Base-by-base conservation (phyloP, 2,797 vertebrate species). In the Tauraco hartlaubi region DNA sequence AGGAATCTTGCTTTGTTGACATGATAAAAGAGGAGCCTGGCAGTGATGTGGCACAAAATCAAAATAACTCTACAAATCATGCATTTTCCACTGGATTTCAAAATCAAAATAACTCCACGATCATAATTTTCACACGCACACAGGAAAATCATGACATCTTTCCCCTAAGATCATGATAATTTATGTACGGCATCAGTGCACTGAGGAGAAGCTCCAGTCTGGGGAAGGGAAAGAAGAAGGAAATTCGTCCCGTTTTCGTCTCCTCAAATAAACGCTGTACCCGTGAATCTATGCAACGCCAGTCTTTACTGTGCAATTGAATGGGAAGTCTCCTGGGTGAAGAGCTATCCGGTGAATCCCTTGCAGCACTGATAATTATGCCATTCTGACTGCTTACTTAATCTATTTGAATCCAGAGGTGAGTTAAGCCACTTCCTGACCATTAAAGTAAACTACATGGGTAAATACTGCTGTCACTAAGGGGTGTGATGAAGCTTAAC, bases 361-460 rank as follows among this genome's bases (percentile, higher is more conserved):
- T 97, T 6, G 82, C 83, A 96, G 97, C 92, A 31, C 93, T 91
- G 96, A 91, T 95, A 97, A 97, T 97, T 97, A 97, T 76, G 92
- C 97, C 88, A 75, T 95, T 96, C 96, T 95, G 97, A 97, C 96
- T 96, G 97, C 96, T 97, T 97, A 95, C 96, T 97, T 98, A 98
- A 97, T 98, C 96, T 97, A 97, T 98, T 96, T 97, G 98, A 98
- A 97, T 98, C 96, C 93, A 97, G 97, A 98, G 97, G 98, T 97
- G 97, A 98, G 97, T 97, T 98, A 98, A 97, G 97, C 97, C 97
- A 97, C 97, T 98, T 98, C 96, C 97, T 97, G 98, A 96, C 97
- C 96, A 97, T 98, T 97, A 98, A 97, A 97, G 97, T 96, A 97
- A 98, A 98, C 98, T 97, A 96, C 95, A 81, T 96, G 98, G 97